Conservation (phyloP, 2,888 invertebrate species). For the Oxystoma pomonae region DNA sequence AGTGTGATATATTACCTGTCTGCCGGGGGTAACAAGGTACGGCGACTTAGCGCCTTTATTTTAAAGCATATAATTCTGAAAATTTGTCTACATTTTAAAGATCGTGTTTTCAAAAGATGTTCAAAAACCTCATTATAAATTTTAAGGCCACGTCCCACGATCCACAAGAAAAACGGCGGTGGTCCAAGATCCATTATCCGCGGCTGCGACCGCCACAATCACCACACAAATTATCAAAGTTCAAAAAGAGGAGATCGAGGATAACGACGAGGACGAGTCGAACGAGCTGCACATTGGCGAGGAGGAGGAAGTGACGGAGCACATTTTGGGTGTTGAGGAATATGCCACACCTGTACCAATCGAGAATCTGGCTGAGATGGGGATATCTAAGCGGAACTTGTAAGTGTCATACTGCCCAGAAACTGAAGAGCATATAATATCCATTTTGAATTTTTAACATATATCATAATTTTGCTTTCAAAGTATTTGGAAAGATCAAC, state of each 20-base stretch:
- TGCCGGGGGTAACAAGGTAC: no score
- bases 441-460: no score
- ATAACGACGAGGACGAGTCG: conserved; percentile 27
- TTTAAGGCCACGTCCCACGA: neutral
- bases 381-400: conserved; percentile 33
- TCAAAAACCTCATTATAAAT: no score
- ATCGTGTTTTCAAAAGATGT: no score
- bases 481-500: no score
- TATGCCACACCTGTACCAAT: conserved; percentile 38
- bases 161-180: neutral
- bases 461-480: no score
- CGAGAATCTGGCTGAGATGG: conserved; percentile 29
- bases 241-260: conserved; percentile 16
- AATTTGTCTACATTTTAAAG: no score
- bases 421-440: no score
- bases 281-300: conserved; percentile 40
- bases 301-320: conserved; percentile 41
- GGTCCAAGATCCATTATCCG: neutral
- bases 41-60: no score
- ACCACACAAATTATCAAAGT: neutral
- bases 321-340: conserved; percentile 36
- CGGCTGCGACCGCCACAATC: neutral
- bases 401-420: no score
- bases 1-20: no score
- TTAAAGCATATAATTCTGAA: no score